phyloP scores from a whole-genome alignment of 2,797 vertebrate genomes.

The Naso thynnoides region DNA sequence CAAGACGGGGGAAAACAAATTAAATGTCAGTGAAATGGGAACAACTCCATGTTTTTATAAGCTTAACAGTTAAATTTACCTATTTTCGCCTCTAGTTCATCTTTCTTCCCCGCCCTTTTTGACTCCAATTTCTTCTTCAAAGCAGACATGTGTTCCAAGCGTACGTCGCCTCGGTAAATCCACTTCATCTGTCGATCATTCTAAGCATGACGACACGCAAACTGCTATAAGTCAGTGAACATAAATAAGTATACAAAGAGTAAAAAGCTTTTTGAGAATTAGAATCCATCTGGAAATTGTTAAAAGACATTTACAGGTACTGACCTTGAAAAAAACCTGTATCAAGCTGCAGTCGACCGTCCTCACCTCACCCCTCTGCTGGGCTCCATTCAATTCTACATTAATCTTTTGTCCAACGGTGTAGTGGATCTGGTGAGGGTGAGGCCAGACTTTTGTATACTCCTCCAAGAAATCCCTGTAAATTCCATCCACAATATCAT shows the following conservation, averaged over 20 bases:
- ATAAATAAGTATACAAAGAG: not conserved
- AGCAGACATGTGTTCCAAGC: slow-evolving; percentile 86
- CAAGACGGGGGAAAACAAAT: slow-evolving; percentile 9
- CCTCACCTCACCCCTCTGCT: slow-evolving; percentile 87
- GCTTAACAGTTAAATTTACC: slow-evolving; percentile 7
- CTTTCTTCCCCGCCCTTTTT: not conserved
- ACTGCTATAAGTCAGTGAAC: not conserved
- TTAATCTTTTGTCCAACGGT: slow-evolving; percentile 86
- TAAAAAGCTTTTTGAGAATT: no score
- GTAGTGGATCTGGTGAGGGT: slow-evolving; percentile 87
- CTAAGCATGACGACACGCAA: slow-evolving; percentile 64
- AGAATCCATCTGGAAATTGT: no score
- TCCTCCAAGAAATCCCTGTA: slow-evolving; percentile 87
- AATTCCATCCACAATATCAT: slow-evolving; percentile 87
- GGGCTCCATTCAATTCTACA: slow-evolving; percentile 85
- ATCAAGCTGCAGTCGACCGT: slow-evolving; percentile 89
- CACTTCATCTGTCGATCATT: slow-evolving; percentile 89
- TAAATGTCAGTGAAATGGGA: not conserved
- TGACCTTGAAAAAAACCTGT: slow-evolving; percentile 52
- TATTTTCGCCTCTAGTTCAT: not conserved
- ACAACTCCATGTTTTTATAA: not conserved
- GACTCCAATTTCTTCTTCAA: rapidly evolving
- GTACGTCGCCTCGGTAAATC: slow-evolving; percentile 91
- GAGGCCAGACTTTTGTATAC: slow-evolving; percentile 89
- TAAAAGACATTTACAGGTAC: slow-evolving; percentile 20